Evolutionary conservation across 2,113 vertebrate species (phyloP).

Genomic region (Choloepus hoffmanni): DNA sequence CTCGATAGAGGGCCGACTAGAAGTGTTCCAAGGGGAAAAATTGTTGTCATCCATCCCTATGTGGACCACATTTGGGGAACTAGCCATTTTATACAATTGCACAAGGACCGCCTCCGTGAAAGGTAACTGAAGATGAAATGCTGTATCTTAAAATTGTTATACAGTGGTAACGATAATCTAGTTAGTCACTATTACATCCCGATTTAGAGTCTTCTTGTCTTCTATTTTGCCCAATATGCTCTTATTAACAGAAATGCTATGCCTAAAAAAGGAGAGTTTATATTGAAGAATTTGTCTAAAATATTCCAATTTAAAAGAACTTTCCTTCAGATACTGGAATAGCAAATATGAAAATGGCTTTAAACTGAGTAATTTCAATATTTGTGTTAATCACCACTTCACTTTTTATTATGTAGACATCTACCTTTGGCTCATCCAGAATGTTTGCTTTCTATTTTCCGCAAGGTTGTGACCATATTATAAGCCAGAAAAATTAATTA

Average conservation of each 20-base stretch:
- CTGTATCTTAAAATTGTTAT: rapidly evolving
- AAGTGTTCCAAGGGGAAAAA: constrained; percentile 94
- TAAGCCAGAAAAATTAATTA: constrained; percentile 45
- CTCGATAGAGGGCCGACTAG: constrained; percentile 93
- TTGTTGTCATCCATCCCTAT: constrained; percentile 91
- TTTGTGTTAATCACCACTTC: background rate
- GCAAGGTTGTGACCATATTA: background rate
- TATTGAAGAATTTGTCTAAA: background rate
- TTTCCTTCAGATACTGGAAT: background rate
- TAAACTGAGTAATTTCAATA: background rate
- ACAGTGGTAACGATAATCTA: background rate
- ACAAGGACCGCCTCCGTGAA: constrained; percentile 94
- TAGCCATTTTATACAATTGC: constrained; percentile 97
- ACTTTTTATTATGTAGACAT: background rate
- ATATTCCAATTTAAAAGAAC: background rate
- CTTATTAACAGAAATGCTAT: background rate
- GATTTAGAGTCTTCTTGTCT: background rate
- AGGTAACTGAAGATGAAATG: constrained; percentile 87
- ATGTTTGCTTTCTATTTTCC: constrained; percentile 18
- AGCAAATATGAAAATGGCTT: background rate
- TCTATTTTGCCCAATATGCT: background rate
- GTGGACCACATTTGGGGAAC: constrained; percentile 96
- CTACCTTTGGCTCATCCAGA: background rate
- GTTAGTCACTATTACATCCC: background rate
- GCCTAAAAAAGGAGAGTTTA: background rate